phyloP scores from a whole-genome alignment of 2,113 vertebrate species.

The Corythaeola cristata region DNA sequence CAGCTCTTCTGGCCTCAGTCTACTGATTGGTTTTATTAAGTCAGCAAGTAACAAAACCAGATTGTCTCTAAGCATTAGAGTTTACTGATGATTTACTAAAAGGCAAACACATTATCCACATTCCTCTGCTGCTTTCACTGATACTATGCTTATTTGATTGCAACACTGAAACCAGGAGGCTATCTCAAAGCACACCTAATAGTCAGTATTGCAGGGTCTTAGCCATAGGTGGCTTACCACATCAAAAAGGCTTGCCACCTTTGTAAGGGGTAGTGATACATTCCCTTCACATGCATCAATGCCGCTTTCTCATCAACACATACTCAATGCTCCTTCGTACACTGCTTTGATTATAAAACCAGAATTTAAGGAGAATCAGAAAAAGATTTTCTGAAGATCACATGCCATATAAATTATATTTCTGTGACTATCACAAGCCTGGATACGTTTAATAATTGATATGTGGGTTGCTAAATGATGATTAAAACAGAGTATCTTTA shows the following conservation, averaged over 20 bases:
- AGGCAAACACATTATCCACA: conserved; percentile 13
- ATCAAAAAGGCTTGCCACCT: not conserved
- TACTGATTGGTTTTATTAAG: not conserved
- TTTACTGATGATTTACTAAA: conserved; percentile 27
- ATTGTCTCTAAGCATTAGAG: not conserved
- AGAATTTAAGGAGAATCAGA: not conserved
- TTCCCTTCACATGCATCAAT: not conserved
- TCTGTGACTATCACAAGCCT: not conserved
- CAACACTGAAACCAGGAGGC: not conserved
- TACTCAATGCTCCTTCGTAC: not conserved
- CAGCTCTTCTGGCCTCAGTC: not conserved
- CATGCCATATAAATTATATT: not conserved
- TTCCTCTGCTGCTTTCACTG: not conserved
- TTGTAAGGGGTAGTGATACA: not conserved
- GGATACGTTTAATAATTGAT: not conserved
- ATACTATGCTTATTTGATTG: not conserved
- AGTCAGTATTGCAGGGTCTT: not conserved
- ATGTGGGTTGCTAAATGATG: not conserved
- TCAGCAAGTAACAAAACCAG: not conserved
- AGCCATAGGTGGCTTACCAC: not conserved
- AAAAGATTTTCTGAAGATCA: not conserved
- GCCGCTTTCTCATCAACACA: not conserved
- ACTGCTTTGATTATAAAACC: not conserved
- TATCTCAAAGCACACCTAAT: not conserved
- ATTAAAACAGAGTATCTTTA: not conserved